Evolutionary conservation across 1,140 invertebrate genomes (phyloP), one percentile per base, ranked within the genome.

Genomic region (Drosophila burlai): DNA sequence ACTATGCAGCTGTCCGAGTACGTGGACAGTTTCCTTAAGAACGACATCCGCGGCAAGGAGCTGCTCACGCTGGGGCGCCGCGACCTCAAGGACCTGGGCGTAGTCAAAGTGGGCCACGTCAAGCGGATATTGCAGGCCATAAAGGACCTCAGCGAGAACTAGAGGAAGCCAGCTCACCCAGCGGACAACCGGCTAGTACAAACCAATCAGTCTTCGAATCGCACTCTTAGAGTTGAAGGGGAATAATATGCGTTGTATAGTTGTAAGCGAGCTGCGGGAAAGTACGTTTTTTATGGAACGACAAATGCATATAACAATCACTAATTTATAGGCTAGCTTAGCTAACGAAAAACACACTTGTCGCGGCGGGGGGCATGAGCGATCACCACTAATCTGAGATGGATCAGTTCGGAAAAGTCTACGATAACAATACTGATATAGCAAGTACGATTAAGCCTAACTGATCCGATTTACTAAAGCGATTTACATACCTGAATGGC

Each of bases 71-170:
- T 99, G 50, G 97, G 98, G 5, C 94, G 98, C 57, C 93, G 97
- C 18, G 97, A 98, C 93, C 94, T 98, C 0, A 96, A 98, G 92
- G 98, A 99, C 78, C 94, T 99, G 15, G 98, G 98, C 26, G 96
- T 99, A 29, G 97, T 96, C 3, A 99, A 99, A 94, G 95, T 99
- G 38, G 98, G 98, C 7, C 98, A 99, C 92, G 96, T 99, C 4
- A 99, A 99, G 93, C 95, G 98, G 75, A 97, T 99, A 69, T 95
- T 98, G 65, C 97, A 98, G 93, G 97, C 97, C 16, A 98, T 98
- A 61, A 97, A 97, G 92, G 98, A 98, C 93, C 94, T 98, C 11
- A 81, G 79, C 47, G 87, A 91, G 40, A 93, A 90, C 67, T 93
- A 92, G 29, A 26, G n/a, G 47, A 6, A 15, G 18, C 10, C 15